Percentiles rank a stretch among this genome's conserved stretches.
Evolutionary conservation across 1,140 invertebrate species (phyloP).

Genomic region (Bombus terrestris): DNA sequence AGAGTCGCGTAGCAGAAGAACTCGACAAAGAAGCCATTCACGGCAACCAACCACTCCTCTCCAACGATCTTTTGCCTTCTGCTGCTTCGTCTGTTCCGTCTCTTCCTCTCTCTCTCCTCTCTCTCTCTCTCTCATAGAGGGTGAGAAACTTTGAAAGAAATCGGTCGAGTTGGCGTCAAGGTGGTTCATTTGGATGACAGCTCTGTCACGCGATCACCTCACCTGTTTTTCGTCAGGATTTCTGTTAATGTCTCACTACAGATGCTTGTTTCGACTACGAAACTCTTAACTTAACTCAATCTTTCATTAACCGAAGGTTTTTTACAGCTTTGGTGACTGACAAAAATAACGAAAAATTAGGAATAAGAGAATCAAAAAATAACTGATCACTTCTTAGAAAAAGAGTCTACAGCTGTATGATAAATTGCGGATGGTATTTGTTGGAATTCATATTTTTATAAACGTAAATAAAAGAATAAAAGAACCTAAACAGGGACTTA

Average conservation of each 20-base stretch:
- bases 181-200: background rate
- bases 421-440: too few species aligned
- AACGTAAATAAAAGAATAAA: too few species aligned
- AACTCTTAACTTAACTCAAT: background rate
- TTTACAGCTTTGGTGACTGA: too few species aligned
- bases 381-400: too few species aligned
- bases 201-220: background rate
- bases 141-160: background rate
- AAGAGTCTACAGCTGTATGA: too few species aligned
- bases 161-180: background rate
- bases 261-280: background rate
- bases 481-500: too few species aligned
- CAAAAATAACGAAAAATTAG: too few species aligned
- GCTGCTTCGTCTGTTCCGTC: background rate
- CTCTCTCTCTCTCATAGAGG: background rate
- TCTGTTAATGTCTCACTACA: background rate
- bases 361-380: too few species aligned
- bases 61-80: background rate
- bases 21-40: conserved; percentile 18
- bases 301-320: background rate
- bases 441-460: too few species aligned
- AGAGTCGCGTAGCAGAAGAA: background rate
- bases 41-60: background rate
- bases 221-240: background rate
- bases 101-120: background rate